Evolutionary conservation across 1,140 invertebrate genomes (phyloP).

Genomic region (Tetragonula clypearis): DNA sequence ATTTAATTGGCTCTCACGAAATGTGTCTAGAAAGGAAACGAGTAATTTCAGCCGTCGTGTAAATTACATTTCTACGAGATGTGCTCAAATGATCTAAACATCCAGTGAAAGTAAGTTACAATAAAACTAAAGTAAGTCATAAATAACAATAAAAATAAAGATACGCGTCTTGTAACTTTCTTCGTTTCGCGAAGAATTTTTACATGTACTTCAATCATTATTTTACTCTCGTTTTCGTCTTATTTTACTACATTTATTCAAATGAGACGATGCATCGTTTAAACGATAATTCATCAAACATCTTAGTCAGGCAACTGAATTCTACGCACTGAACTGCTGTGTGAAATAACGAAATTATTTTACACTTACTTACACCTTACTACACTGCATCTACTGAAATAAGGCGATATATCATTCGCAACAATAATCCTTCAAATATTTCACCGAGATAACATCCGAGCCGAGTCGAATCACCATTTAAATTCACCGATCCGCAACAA

Average conservation of each 20-base stretch:
- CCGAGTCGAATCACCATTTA: not conserved
- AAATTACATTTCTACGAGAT: not conserved
- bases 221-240: too few relatives aligned
- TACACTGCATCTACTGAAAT: not conserved
- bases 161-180: not conserved
- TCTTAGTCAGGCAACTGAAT: not conserved
- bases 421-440: not conserved
- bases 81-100: not conserved
- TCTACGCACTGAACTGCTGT: not conserved
- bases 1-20: not conserved
- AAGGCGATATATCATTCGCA: not conserved
- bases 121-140: not conserved
- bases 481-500: not conserved
- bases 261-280: too few relatives aligned
- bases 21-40: not conserved
- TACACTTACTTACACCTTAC: not conserved
- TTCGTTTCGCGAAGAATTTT: too few relatives aligned
- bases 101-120: conserved; percentile 6
- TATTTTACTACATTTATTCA: too few relatives aligned
- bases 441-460: not conserved
- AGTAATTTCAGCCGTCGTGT: not conserved
- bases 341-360: not conserved
- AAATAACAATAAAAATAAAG: not conserved
- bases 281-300: too few relatives aligned
- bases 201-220: too few relatives aligned